Evolutionary conservation across 2,113 vertebrate species (phyloP), one percentile per base, ranked within the genome.

Genomic region (Cyprinodon brontotheroides): DNA sequence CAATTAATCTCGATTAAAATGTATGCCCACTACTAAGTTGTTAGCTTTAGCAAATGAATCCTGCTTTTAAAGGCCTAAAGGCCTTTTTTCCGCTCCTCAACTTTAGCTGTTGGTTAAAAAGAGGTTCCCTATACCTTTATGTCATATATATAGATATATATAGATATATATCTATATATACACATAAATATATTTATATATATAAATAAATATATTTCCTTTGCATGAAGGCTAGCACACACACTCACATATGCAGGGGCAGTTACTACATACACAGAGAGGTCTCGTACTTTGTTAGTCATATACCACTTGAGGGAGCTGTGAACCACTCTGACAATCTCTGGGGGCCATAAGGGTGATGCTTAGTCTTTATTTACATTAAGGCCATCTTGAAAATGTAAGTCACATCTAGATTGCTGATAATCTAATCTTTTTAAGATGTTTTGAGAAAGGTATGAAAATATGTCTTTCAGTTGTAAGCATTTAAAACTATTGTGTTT

Each of bases 301-400:
- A 36, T 59, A 68, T 62, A 64, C 86, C 92, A 90, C 89, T 74
- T 80, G 90, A 87, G 89, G 89, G 88, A 70, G 88, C 88, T 79
- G 17, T 80, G 76, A 88, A 38, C 78, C 78, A 78, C 70, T 53
- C 72, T 37, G 62, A 22, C 10, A 20, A 37, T 78, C 81, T 84
- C 72, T 47, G n/a, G 66, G 77, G 81, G 74, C 14, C 0, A 4
- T 4, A 39, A 53, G 68, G 37, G 61, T 47, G 38, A 50, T 47
- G 53, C 20, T 45, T 62, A 40, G 17, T 17, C 37, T 38, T n/a
- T 1, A 45, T 60, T 38, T 43, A 37, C 37, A 29, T 43, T 66
- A 60, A 29, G 45, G 29, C 17, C 57, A n/a, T 6, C 17, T 14
- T 8, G 41, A 15, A 37, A 4, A 63, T 61, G 45, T 11, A 17